These are phyloP conservation scores for Drosophila trapezifrons DNA, from an alignment of 1,140 invertebrate genomes.

Conservation along the genomic window DNA sequence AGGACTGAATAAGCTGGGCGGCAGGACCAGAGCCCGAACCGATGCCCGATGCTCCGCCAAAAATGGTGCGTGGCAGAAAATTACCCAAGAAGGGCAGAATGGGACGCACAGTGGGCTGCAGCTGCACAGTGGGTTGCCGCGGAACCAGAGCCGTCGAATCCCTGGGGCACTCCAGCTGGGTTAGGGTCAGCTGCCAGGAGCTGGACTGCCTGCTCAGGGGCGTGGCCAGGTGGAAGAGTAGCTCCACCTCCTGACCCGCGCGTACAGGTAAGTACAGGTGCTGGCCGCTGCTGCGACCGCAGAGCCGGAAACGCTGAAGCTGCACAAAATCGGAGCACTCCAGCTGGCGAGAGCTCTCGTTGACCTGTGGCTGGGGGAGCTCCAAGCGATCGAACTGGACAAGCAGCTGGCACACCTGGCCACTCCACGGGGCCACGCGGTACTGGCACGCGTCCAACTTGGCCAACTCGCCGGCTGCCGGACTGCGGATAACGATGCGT, in stretches of 20 bases:
- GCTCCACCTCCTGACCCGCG: constrained; percentile 53
- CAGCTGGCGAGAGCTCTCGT: constrained; percentile 46
- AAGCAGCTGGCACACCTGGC: constrained; percentile 73
- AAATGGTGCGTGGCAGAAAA: constrained; percentile 64
- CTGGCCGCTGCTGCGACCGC: constrained; percentile 68
- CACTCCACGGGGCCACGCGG: constrained; percentile 64
- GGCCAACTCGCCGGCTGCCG: constrained; percentile 43
- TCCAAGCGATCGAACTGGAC: constrained; percentile 72
- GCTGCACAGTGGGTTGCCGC: not conserved
- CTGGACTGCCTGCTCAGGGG: constrained; percentile 41
- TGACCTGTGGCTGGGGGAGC: constrained; percentile 66
- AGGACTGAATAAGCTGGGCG: constrained; percentile 49
- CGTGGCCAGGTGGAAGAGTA: constrained; percentile 51
- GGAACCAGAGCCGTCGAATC: constrained; percentile 9
- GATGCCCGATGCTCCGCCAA: constrained; percentile 37
- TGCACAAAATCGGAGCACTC: constrained; percentile 72
- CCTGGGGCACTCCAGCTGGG: constrained; percentile 65
- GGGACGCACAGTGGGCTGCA: constrained; percentile 51
- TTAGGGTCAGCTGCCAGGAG: constrained; percentile 67
- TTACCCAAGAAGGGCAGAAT: constrained; percentile 58
- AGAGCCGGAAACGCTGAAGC: constrained; percentile 67
- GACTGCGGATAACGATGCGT: constrained; percentile 62
- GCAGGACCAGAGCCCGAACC: constrained; percentile 53
- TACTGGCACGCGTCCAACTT: constrained; percentile 68
- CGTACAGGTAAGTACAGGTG: constrained; percentile 64